Conservation (phyloP, 2,113 vertebrate species). For the Tapirus terrestris region DNA sequence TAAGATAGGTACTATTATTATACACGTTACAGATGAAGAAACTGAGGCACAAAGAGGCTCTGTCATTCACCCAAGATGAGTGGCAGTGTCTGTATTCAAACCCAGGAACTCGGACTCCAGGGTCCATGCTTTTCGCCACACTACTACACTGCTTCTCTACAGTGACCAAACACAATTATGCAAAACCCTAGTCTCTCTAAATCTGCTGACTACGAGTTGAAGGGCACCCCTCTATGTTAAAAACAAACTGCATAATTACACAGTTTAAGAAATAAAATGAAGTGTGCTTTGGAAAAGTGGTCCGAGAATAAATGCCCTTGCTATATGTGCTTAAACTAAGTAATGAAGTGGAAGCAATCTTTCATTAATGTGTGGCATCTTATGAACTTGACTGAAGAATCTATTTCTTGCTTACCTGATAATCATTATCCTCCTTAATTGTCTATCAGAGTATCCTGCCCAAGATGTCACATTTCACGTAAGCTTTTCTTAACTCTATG, state of each 20-base stretch:
- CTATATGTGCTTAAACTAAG: neutral
- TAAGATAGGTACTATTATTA: neutral
- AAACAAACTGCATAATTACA: neutral
- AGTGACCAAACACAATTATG: neutral
- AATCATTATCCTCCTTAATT: neutral
- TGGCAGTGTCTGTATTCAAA: neutral
- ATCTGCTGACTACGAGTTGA: neutral
- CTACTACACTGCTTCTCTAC: neutral
- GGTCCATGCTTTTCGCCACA: neutral
- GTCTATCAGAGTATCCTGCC: neutral
- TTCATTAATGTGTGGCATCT: neutral
- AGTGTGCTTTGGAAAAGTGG: slow-evolving; percentile 6
- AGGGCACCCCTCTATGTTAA: neutral
- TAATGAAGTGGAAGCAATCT: neutral
- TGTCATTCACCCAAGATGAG: neutral
- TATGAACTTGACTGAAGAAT: neutral
- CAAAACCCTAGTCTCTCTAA: slow-evolving; percentile 1
- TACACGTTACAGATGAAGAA: neutral
- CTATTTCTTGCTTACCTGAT: neutral
- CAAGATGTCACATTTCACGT: neutral
- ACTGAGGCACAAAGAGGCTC: neutral
- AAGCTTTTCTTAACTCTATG: neutral
- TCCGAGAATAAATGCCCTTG: slow-evolving; percentile 19
- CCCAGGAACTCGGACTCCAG: neutral
- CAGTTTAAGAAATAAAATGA: slow-evolving; percentile 48